Conservation (phyloP, 2,888 invertebrate species). For the Carpatolechia fugitivella region DNA sequence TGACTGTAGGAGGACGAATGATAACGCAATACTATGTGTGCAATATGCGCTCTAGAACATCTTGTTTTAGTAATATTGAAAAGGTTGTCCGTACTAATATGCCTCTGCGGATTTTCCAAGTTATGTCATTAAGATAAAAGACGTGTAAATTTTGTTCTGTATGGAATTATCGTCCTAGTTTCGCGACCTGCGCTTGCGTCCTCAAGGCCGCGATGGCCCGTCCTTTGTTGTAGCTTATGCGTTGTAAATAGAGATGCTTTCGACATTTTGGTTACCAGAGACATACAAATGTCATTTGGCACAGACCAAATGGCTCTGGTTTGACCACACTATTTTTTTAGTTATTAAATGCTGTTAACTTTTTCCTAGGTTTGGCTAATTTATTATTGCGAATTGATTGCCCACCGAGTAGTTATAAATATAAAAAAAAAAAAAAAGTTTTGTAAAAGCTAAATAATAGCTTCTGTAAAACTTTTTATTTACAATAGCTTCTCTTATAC, state of each 20-base stretch:
- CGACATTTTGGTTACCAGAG: background rate
- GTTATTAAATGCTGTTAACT: too few relatives aligned
- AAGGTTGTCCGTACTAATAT: background rate
- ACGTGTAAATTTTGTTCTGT: conserved; percentile 21
- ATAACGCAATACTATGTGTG: conserved; percentile 2
- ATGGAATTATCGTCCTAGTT: conserved; percentile 40
- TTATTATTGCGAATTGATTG: too few relatives aligned
- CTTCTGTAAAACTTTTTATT: too few relatives aligned
- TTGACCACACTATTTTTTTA: too few relatives aligned
- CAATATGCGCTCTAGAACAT: conserved; percentile 25
- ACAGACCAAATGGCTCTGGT: too few relatives aligned
- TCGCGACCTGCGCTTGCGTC: conserved; percentile 28
- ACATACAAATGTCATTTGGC: background rate
- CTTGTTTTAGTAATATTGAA: conserved; percentile 14
- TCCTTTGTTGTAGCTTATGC: conserved; percentile 45
- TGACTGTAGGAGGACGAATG: conserved; percentile 33
- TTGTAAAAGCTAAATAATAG: too few relatives aligned
- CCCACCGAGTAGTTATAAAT: too few relatives aligned
- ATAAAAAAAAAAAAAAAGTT: too few relatives aligned
- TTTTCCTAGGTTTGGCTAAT: too few relatives aligned
- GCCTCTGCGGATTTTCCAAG: conserved; percentile 28
- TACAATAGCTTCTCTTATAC: too few relatives aligned
- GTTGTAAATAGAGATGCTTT: conserved; percentile 14
- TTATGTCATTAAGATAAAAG: conserved; percentile 32
- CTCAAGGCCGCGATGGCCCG: conserved; percentile 52